Base-by-base conservation (phyloP, 2,888 invertebrate genomes). In the Geotrupes spiniger region DNA sequence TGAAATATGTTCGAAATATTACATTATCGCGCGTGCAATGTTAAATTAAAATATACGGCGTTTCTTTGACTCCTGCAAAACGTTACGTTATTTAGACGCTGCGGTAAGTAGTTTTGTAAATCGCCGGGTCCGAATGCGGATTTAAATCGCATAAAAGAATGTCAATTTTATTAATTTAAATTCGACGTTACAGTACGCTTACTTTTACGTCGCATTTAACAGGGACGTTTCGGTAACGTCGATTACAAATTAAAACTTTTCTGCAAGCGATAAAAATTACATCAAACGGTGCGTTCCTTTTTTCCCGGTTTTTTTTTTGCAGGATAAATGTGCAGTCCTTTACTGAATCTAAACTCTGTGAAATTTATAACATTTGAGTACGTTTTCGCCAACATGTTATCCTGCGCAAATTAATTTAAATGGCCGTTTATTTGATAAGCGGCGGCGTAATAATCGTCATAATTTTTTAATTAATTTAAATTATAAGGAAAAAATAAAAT, bases 211-310 rank as follows among this genome's bases (percentile, higher is more conserved):
- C 21, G 21, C 3, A 33, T 33, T 33, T 4, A 6, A 33, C 14
- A 14, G 14, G 33, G 14, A 12, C 9, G 33, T 11, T 6, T 33
- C 11, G 33, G 6, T 14, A 33, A 33, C 33, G 46, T 42, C 45
- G 42, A 44, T 50, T 50, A 46, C 46, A 42, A 50, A 50, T 50
- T 50, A 50, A 50, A 50, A 50, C 45, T 46, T 49, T 49, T 41
- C 41, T 36, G 29, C 17, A 25, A 25, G 36, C 36, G 40, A 46
- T 50, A 50, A 50, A 46, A 50, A 46, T 50, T 50, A 46, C 50
- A 50, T 50, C 50, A 50, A 50, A 50, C 50, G 50, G 33, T 38
- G 42, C 17, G 25, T 26, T 21, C 14, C 15, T n/a, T n/a, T n/a
- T n/a, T n/a, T n/a, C n/a, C n/a, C n/a, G n/a, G n/a, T n/a, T n/a